These are phyloP conservation scores for Cantharis flavilabris DNA, from an alignment of 2,888 invertebrate genomes.

Conservation along the genomic window DNA sequence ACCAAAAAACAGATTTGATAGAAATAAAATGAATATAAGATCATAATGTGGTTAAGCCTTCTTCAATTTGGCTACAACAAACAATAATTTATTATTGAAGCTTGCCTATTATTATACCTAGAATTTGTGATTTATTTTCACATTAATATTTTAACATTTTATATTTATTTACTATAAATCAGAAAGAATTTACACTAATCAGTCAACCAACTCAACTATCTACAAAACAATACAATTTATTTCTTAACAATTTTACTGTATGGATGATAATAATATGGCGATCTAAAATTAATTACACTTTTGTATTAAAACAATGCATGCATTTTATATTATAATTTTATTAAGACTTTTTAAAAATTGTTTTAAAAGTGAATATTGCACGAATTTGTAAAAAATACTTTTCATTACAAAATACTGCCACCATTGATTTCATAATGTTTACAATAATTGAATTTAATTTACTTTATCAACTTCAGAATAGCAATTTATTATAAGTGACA, in stretches of 20 bases:
- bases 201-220: neutral
- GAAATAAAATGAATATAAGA: no score
- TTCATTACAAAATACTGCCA: neutral
- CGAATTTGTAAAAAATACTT: neutral
- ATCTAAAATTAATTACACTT: neutral
- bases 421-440: neutral
- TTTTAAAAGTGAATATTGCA: neutral
- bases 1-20: no score
- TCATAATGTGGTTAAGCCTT: no score
- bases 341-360: neutral
- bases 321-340: neutral
- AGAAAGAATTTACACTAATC: neutral
- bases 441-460: neutral
- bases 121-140: no score
- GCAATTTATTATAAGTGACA: neutral
- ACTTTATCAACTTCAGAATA: neutral
- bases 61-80: no score
- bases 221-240: neutral
- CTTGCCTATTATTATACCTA: no score
- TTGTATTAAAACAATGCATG: neutral
- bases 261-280: neutral
- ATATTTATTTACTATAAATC: neutral
- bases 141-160: neutral
- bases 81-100: no score
- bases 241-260: neutral